phyloP scores from a whole-genome alignment of 2,113 vertebrate species.

The Strix aluco region DNA sequence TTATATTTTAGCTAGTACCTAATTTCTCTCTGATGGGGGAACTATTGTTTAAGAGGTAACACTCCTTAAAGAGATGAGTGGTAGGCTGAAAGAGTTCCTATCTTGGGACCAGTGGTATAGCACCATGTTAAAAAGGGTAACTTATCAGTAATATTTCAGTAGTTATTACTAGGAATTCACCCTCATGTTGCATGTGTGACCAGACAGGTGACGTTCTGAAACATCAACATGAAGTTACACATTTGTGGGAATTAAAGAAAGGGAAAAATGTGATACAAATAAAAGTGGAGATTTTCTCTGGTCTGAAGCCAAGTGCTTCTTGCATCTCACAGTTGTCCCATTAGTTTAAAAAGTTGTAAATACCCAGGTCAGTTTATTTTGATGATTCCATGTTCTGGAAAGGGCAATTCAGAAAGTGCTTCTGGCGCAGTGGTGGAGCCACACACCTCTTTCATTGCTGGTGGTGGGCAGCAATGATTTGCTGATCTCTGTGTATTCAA shows the following conservation, averaged over 20 bases:
- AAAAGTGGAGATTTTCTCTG: neutral
- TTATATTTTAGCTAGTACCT: neutral
- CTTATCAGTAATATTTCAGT: neutral
- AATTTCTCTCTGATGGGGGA: neutral
- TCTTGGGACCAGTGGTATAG: neutral
- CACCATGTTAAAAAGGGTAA: neutral
- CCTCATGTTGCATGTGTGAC: neutral
- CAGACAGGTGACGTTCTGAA: neutral
- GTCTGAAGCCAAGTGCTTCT: neutral
- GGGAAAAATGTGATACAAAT: neutral
- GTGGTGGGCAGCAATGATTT: neutral
- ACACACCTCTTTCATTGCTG: fast-evolving
- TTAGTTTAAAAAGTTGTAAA: neutral
- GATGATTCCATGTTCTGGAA: neutral
- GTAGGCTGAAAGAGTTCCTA: neutral
- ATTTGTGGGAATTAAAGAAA: neutral
- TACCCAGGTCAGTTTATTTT: neutral
- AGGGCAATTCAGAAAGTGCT: neutral
- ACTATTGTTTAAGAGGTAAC: neutral
- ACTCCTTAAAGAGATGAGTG: neutral
- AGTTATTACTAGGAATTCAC: neutral
- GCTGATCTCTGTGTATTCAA: neutral
- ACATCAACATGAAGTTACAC: neutral
- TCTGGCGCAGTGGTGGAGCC: neutral
- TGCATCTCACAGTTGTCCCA: neutral